phyloP scores from a whole-genome alignment of 2,113 vertebrate species.

The Amblyopsis rosae region DNA sequence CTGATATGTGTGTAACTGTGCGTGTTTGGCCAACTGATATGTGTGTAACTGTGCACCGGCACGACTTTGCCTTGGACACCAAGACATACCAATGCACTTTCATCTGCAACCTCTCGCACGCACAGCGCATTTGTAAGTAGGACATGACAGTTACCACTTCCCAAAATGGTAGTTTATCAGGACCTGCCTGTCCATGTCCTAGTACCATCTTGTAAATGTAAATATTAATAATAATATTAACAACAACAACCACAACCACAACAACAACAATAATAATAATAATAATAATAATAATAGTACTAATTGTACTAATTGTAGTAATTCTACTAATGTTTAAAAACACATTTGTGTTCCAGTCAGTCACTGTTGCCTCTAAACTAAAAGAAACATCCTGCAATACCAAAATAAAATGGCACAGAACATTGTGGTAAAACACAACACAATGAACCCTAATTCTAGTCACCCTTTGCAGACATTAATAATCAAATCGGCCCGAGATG shows the following conservation, averaged over 20 bases:
- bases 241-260: too few relatives aligned
- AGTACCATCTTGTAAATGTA: slow-evolving; percentile 1
- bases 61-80: slow-evolving; percentile 23
- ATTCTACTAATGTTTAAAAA: too few relatives aligned
- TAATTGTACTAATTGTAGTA: too few relatives aligned
- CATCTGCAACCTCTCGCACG: slow-evolving; percentile 24
- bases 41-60: slow-evolving; percentile 60
- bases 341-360: too few relatives aligned
- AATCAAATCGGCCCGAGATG: background rate
- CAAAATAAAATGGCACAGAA: too few relatives aligned
- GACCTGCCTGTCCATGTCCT: slow-evolving; percentile 22
- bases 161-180: background rate
- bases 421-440: too few relatives aligned
- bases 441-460: background rate
- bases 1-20: slow-evolving; percentile 34
- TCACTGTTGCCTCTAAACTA: too few relatives aligned
- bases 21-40: slow-evolving; percentile 47
- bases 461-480: background rate
- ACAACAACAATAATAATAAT: too few relatives aligned
- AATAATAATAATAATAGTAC: too few relatives aligned
- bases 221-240: too few relatives aligned
- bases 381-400: too few relatives aligned
- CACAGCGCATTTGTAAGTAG: slow-evolving; percentile 41
- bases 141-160: slow-evolving; percentile 50
- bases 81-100: slow-evolving; percentile 25